These are phyloP conservation scores for Sardina pilchardus DNA, from an alignment of 2,113 vertebrate species.

Conservation along the genomic window DNA sequence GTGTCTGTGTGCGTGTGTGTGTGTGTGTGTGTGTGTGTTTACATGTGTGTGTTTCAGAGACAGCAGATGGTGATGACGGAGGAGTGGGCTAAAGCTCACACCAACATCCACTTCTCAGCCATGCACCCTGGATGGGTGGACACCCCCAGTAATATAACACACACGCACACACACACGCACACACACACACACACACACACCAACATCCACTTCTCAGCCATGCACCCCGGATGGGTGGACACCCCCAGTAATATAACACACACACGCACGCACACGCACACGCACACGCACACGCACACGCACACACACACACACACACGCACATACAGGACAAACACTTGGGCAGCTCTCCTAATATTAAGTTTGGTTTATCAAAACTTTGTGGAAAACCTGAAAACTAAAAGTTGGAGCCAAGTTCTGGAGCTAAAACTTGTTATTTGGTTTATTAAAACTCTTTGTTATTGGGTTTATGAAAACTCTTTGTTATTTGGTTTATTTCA, in stretches of 20 bases:
- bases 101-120: conserved; percentile 75
- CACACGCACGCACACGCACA: background rate
- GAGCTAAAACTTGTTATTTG: too few species aligned
- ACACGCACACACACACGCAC: background rate
- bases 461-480: too few species aligned
- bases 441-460: too few species aligned
- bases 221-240: conserved; percentile 80
- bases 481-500: too few species aligned
- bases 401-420: too few species aligned
- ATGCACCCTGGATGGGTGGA: conserved; percentile 81
- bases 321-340: background rate
- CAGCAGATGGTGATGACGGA: conserved; percentile 80
- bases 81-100: conserved; percentile 72
- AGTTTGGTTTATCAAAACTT: too few species aligned
- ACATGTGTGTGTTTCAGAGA: conserved; percentile 67
- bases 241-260: conserved; percentile 68
- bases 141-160: conserved; percentile 67
- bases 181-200: background rate
- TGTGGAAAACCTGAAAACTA: too few species aligned
- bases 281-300: background rate
- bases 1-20: conserved; percentile 22
- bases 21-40: background rate
- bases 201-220: conserved; percentile 76
- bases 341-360: too few species aligned
- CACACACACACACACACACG: too few species aligned